Base-by-base conservation (phyloP, 2,113 vertebrate species). In the Xenopus tropicalis region DNA sequence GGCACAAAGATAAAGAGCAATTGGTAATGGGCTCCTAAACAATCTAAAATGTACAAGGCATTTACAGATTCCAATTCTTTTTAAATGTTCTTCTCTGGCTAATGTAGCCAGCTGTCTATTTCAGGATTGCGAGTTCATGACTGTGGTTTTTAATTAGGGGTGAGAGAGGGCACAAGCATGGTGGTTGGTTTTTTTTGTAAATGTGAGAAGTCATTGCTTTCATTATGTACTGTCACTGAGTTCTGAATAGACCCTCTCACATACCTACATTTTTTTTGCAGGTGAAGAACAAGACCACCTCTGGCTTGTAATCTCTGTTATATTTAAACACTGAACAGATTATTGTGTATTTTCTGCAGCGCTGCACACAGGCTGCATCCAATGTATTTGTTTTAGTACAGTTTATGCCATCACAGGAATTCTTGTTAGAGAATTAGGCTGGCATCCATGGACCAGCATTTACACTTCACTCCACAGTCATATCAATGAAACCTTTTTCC, bases 81-180 rank as follows among this genome's bases (percentile, higher is more conserved):
- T 74, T 59, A 24, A 44, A 19, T n/a, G 61, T 62, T 37, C 19
- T 52, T 52, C 61, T 21, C 44, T 48, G 46, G n/a, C 58, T 69
- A 19, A 52, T 52, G 29, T n/a, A 54, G 10, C 23, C 16, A 4
- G 46, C 20, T 23, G 11, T 69, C 66, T 76, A 76, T 76, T 69
- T 76, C 16, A 54, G 58, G 73, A n/a, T 61, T 44, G 48, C 73
- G 23, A 44, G 58, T 68, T 69, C 68, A 76, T 66, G 51, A 69
- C 46, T 76, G 66, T 63, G 73, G 73, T 76, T 69, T 69, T 25
- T 69, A 69, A 75, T 75, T 62, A 51, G 66, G 65, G 57, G 66
- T 69, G 48, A 52, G 59, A 76, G 66, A 1, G 51, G 61, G 37
- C 51, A 44, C 46, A 58, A 43, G 44, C 57, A 19, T 42, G 57